Evolutionary conservation across 2,888 invertebrate species (phyloP), one percentile per base, ranked within the genome.

Genomic region (Dascillus cervinus): DNA sequence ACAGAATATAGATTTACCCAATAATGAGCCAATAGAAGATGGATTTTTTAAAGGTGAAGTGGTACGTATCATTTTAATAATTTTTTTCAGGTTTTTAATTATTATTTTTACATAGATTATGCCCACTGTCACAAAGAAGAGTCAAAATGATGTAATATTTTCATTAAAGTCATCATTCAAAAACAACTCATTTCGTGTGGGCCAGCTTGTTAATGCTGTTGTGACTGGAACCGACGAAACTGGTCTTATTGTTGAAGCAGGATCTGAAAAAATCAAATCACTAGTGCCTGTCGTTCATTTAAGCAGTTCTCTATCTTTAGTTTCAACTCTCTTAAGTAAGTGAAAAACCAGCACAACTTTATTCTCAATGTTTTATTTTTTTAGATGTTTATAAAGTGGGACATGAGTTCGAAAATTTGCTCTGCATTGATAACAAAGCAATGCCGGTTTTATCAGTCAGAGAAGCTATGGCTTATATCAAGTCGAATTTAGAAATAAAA

Each of bases 41-140:
- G 62, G 67, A 31, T 68, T 72, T 34, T 76, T 72, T 29, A 36
- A 69, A 3, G 81, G 81, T 25, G 76, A 80, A 62, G 71, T 77
- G 34, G 72, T 77, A 52, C 65, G 69, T 65, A 8, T 17, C 8
- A 8, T 6, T 6, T 6, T 17, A 17, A 17, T 4, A 17, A 4
- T 6, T 17, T 8, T 17, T 4, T 17, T 17, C 17, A 17, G 4
- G 17, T 17, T 17, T 8, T 17, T 6, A 6, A 17, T 17, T 17
- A 17, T 17, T 8, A 25, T 15, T 27, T 27, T 26, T 38, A 15
- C 39, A 40, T 57, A 56, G 22, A 50, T 75, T 75, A 67, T 75
- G 3, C 70, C 64, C 22, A 70, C 72, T 36, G 71, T 69, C 6
- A 64, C 73, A 37, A 32, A 69, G 10, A 55, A 64, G 22, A 44